Evolutionary conservation across 2,113 vertebrate species (phyloP).

Genomic region (Sturnira hondurensis): DNA sequence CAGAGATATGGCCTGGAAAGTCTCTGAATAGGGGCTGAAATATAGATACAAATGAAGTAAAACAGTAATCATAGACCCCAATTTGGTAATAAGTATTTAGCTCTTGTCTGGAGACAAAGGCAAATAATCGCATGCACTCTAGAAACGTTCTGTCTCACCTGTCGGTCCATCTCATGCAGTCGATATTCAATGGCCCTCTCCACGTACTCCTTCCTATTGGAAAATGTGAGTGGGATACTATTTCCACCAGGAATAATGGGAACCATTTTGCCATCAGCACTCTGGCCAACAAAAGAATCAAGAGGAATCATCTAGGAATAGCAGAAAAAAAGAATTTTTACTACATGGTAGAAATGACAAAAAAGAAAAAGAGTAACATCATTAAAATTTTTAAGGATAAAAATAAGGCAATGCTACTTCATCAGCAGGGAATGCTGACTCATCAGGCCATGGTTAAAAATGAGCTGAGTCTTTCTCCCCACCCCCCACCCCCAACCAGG

Average conservation of each 20-base stretch:
- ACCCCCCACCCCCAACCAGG: not conserved
- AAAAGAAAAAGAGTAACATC: not conserved
- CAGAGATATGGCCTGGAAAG: not conserved
- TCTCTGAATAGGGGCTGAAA: not conserved
- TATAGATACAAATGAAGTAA: not conserved
- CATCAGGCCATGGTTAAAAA: not conserved
- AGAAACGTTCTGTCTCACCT: constrained; percentile 76
- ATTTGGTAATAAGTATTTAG: not conserved
- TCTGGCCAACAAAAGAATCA: constrained; percentile 90
- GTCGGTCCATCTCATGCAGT: constrained; percentile 89
- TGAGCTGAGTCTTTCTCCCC: not conserved
- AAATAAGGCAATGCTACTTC: not conserved
- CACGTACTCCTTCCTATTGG: constrained; percentile 89
- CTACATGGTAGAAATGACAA: not conserved
- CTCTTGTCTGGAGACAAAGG: not conserved
- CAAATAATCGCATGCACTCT: not conserved
- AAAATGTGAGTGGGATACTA: constrained; percentile 90
- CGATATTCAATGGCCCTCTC: constrained; percentile 89
- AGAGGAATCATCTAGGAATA: constrained; percentile 88
- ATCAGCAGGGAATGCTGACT: not conserved
- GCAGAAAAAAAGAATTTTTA: constrained; percentile 48
- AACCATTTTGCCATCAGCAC: constrained; percentile 91
- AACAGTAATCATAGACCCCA: not conserved
- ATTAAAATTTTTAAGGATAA: not conserved
- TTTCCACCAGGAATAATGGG: constrained; percentile 91